Conservation (phyloP, 1,140 invertebrate genomes). For the Pseudomyrmex cubaensis region DNA sequence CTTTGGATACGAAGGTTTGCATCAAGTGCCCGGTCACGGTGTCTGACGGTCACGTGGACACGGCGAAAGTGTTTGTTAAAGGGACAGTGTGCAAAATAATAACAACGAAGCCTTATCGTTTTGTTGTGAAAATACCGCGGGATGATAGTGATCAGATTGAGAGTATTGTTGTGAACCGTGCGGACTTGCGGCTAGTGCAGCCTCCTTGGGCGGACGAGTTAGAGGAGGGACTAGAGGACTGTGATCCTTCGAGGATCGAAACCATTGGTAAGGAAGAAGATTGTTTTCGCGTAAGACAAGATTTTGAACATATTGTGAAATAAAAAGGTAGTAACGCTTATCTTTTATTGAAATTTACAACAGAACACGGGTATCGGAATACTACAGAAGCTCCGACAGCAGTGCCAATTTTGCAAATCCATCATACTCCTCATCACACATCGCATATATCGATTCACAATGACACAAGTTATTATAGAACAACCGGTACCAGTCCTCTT, state of each 20-base stretch:
- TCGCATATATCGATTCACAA: conserved; percentile 80
- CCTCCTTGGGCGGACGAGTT: conserved; percentile 98
- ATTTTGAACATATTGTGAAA: not conserved
- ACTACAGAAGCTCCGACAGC: conserved; percentile 79
- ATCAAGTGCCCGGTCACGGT: conserved; percentile 83
- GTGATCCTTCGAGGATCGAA: conserved; percentile 76
- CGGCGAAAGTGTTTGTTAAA: conserved; percentile 91
- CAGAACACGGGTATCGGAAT: conserved; percentile 82
- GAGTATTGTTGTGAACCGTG: conserved; percentile 90
- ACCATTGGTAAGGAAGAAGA: conserved; percentile 73
- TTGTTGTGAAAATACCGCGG: conserved; percentile 90
- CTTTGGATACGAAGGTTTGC: conserved; percentile 88
- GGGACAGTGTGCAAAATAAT: conserved; percentile 91
- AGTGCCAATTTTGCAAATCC: conserved; percentile 80
- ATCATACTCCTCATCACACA: conserved; percentile 78
- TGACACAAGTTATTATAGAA: conserved; percentile 81
- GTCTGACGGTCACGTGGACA: conserved; percentile 35
- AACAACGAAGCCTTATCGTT: conserved; percentile 89
- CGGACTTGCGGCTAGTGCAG: conserved; percentile 94
- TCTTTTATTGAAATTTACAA: conserved; percentile 1
- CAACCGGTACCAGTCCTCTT: conserved; percentile 85
- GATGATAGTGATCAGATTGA: conserved; percentile 82
- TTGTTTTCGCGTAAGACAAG: not conserved
- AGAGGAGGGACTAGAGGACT: conserved; percentile 87
- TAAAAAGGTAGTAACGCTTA: not conserved